Evolutionary conservation across 2,797 vertebrate genomes (phyloP), one percentile per base, ranked within the genome.

Genomic region (Monodelphis domestica): DNA sequence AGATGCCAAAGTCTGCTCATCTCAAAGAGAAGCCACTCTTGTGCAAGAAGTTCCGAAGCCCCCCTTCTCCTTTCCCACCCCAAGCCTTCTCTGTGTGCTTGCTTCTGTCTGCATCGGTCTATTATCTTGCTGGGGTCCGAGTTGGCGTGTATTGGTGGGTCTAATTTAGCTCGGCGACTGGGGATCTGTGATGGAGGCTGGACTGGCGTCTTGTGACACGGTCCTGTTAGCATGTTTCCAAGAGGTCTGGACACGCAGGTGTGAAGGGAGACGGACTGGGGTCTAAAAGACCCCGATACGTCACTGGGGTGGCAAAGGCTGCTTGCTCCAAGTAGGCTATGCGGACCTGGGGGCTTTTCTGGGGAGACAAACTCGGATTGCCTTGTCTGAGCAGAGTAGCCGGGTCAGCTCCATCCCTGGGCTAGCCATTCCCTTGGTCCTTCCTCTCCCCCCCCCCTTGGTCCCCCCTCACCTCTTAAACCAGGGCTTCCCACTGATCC

Each of bases 71-170:
- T 91, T 53, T 93, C 94, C 84, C 1, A 38, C 94, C 93, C 84
- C 0, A 30, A 94, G 95, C 78, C 92, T 84, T 53, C 63, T 96
- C 93, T 96, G 95, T 92, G 95, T 96, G 97, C 97, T 93, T 94
- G 70, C 97, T 96, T 97, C 95, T 92, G 96, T 95, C 95, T 78
- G 70, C 70, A 78, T 78, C 78, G 70, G 21, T 78, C 12, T 84
- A 26, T 93, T 89, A 92, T 57, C 70, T 90, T 94, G 92, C 90
- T 92, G 93, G 91, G 89, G 90, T 78, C 89, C 45, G 15, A 89
- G 90, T 91, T 91, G 90, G 92, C 89, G 63, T n/a, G 94, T 88
- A 59, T 89, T 24, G 88, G 90, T 87, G 91, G n/a, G n/a, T n/a
- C n/a, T n/a, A n/a, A n/a, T n/a, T n/a, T n/a, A n/a, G n/a, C n/a